These are phyloP conservation scores for Odobenus rosmarus DNA, from an alignment of 2,113 vertebrate genomes.

Conservation along the genomic window DNA sequence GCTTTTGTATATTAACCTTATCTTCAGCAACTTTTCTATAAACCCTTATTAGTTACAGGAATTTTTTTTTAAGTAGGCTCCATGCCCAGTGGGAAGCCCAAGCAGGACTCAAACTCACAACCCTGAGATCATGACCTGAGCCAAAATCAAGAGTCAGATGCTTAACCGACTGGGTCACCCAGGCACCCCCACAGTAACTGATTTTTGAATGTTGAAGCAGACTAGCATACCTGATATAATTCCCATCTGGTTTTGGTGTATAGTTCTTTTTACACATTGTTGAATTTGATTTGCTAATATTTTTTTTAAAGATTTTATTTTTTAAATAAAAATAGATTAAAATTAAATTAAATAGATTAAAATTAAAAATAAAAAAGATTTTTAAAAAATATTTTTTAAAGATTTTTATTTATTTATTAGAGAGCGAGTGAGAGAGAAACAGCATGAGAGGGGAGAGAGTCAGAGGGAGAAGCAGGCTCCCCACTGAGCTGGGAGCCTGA, in stretches of 20 bases:
- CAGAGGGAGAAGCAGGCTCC: too few species aligned
- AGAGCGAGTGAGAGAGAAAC: too few species aligned
- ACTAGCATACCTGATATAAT: neutral
- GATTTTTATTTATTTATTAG: too few species aligned
- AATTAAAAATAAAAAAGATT: too few species aligned
- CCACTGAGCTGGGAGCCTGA: too few species aligned
- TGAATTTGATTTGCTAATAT: neutral
- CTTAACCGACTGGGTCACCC: neutral
- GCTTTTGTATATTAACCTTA: neutral
- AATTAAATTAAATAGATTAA: too few species aligned
- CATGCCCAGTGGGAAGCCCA: neutral
- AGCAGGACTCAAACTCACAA: neutral
- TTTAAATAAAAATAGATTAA: too few species aligned
- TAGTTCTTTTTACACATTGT: neutral
- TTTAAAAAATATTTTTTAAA: too few species aligned
- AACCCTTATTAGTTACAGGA: neutral
- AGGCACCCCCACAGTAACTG: neutral
- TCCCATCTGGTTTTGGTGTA: neutral
- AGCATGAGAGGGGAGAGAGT: too few species aligned
- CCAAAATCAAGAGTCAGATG: neutral
- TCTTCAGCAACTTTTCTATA: neutral
- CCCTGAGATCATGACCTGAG: neutral
- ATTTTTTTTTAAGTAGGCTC: neutral
- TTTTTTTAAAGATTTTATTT: neutral
- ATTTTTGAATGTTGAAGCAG: neutral